Conservation (phyloP, 2,797 vertebrate species). For the Peromyscus melanophrys region DNA sequence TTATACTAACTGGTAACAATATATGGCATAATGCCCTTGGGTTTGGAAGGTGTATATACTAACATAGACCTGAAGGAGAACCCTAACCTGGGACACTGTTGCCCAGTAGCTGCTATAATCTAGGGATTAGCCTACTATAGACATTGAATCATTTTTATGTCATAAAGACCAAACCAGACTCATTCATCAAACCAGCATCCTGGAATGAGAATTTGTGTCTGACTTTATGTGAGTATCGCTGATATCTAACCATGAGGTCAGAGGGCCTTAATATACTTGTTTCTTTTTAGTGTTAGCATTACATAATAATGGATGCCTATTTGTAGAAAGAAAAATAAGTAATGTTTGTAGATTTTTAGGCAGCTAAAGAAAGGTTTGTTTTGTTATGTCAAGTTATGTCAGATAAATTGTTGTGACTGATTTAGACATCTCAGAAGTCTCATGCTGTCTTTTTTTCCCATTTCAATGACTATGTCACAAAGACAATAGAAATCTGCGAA, state of each 20-base stretch:
- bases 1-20: slow-evolving; percentile 47
- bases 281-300: background rate
- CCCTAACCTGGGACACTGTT: slow-evolving; percentile 1
- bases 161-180: background rate
- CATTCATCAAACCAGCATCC: background rate
- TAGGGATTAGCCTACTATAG: background rate
- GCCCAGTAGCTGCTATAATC: slow-evolving; percentile 5
- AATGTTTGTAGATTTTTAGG: slow-evolving; percentile 15
- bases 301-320: background rate
- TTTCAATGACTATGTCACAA: slow-evolving; percentile 65
- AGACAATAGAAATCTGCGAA: slow-evolving; percentile 75
- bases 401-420: background rate
- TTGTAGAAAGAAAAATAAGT: background rate
- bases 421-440: slow-evolving; percentile 27
- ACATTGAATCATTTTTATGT: slow-evolving; percentile 9
- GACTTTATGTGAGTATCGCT: background rate
- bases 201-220: background rate
- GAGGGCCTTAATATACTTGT: background rate
- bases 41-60: slow-evolving; percentile 28
- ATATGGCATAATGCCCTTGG: slow-evolving; percentile 36
- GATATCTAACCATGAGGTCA: background rate
- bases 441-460: slow-evolving; percentile 16
- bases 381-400: slow-evolving; percentile 21
- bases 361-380: slow-evolving; percentile 22
- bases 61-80: slow-evolving; percentile 29